These are phyloP conservation scores for Spilarctia lutea DNA, from an alignment of 2,888 invertebrate genomes.

Conservation along the genomic window DNA sequence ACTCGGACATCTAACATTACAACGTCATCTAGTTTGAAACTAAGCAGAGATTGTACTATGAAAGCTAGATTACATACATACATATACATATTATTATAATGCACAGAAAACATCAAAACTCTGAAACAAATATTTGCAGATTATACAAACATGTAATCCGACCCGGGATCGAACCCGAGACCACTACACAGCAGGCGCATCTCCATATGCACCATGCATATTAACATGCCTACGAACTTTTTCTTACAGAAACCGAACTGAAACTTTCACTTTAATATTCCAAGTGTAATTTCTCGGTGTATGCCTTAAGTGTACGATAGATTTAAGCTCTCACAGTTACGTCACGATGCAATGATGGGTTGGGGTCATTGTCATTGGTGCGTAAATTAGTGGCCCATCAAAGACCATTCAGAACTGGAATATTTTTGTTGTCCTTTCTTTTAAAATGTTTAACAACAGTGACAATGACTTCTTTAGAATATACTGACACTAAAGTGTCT, in stretches of 20 bases:
- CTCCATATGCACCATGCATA: too few relatives aligned
- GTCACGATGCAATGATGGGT: conserved; percentile 58
- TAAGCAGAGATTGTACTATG: too few relatives aligned
- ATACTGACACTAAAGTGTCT: background rate
- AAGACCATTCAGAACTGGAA: conserved; percentile 25
- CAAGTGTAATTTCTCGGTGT: conserved; percentile 25
- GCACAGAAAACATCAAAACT: too few relatives aligned
- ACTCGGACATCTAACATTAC: too few relatives aligned
- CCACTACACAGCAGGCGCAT: too few relatives aligned
- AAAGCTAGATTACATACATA: too few relatives aligned
- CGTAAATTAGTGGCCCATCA: conserved; percentile 50
- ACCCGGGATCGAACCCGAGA: too few relatives aligned
- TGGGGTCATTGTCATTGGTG: conserved; percentile 64
- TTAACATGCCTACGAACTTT: background rate
- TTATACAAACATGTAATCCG: too few relatives aligned
- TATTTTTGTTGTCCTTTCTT: conserved; percentile 21
- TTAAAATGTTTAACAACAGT: conserved; percentile 17
- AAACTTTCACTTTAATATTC: conserved; percentile 19
- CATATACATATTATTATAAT: too few relatives aligned
- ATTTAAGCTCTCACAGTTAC: conserved; percentile 48
- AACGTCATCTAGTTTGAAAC: too few relatives aligned
- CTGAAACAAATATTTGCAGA: too few relatives aligned
- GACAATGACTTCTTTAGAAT: conserved; percentile 5
- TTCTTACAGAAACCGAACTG: conserved; percentile 1
- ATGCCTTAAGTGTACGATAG: conserved; percentile 45